Evolutionary conservation across 2,888 invertebrate genomes (phyloP).

Genomic region (Drosophila nr. medialis): DNA sequence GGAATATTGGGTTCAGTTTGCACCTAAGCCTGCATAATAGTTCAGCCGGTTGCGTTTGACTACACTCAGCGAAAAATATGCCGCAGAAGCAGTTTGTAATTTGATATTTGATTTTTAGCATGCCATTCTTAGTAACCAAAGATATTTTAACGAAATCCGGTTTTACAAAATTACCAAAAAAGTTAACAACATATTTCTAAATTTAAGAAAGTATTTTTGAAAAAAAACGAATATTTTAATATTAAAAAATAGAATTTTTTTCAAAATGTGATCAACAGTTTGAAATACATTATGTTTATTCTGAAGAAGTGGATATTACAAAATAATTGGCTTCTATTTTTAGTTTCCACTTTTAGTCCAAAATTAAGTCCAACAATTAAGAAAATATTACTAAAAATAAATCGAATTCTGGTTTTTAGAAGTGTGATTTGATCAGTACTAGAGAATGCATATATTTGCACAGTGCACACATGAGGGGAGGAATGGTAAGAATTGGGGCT

Average conservation of each 20-base stretch:
- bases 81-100: background rate
- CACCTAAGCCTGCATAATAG: constrained; percentile 23
- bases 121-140: background rate
- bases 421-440: background rate
- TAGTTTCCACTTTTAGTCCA: no score
- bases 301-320: background rate
- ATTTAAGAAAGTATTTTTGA: background rate
- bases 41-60: constrained; percentile 10
- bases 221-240: background rate
- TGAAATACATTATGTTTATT: background rate
- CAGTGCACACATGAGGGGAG: background rate
- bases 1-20: background rate
- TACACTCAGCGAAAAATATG: background rate
- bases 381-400: background rate
- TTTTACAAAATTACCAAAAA: background rate
- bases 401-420: background rate
- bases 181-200: background rate
- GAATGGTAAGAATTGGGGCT: constrained; percentile 1
- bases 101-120: background rate
- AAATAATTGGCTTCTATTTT: background rate
- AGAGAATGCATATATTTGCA: background rate
- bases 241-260: background rate
- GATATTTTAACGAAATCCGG: background rate
- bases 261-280: background rate
- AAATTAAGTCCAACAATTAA: no score